Evolutionary conservation across 2,888 invertebrate genomes (phyloP).

Genomic region (Sthenelais limicola): DNA sequence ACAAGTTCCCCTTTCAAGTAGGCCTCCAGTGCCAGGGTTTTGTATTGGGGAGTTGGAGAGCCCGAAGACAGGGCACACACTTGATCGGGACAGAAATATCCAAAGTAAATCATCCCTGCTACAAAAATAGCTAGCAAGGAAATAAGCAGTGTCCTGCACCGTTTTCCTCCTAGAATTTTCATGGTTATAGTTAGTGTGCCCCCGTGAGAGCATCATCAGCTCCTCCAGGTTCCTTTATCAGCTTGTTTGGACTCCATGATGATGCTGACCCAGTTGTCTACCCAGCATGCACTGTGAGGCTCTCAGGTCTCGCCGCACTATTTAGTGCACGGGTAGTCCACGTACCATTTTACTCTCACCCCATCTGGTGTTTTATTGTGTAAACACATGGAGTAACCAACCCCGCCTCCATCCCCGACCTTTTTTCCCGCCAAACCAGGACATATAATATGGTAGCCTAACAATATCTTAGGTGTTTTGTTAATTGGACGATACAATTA

Average conservation of each 20-base stretch:
- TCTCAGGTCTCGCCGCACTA: constrained; percentile 7
- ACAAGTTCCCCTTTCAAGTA: constrained; percentile 72
- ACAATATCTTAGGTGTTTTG: too few species aligned
- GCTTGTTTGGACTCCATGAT: neutral
- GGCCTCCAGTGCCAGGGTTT: neutral
- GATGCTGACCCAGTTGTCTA: neutral
- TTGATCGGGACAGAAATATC: constrained; percentile 91
- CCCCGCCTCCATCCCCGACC: too few species aligned
- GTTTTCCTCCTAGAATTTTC: constrained; percentile 22
- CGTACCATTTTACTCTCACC: too few species aligned
- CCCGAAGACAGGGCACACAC: constrained; percentile 74
- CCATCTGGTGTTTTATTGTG: too few species aligned
- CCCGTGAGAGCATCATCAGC: neutral
- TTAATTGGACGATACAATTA: too few species aligned
- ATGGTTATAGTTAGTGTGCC: constrained; percentile 3
- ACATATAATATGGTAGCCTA: too few species aligned
- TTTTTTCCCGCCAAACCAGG: too few species aligned
- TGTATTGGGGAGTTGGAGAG: constrained; percentile 25
- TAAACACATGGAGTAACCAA: too few species aligned
- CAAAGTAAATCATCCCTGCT: constrained; percentile 89
- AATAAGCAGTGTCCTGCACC: constrained; percentile 19
- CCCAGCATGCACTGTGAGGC: constrained; percentile 3
- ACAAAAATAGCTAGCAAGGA: constrained; percentile 78
- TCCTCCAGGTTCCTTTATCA: neutral
- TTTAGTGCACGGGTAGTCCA: too few species aligned